Evolutionary conservation across 2,888 invertebrate species (phyloP), one percentile per base, ranked within the genome.

Genomic region (Tinea pellionella): DNA sequence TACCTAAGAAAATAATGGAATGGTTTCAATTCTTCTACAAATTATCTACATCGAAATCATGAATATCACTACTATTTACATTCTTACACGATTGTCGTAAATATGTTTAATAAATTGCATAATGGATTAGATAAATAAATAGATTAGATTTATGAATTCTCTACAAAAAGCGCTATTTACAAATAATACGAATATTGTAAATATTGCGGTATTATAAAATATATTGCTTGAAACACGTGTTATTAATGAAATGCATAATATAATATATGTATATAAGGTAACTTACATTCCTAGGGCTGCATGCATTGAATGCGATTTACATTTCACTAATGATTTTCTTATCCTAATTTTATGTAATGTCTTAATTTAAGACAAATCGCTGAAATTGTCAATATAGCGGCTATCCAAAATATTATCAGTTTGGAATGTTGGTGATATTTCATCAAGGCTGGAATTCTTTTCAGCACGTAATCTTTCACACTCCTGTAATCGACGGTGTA

Each of bases 401-500:
- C 78, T 77, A 65, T 80, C 79, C 66, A 84, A 72, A 32, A 77
- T 72, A 13, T 32, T 32, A n/a, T 78, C 80, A 68, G 75, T 78
- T 61, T 81, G 80, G 61, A 82, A 78, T n/a, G 47, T 57, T 2
- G 74, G 63, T 1, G 75, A 66, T 1, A 73, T 65, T 15, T 57
- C 16, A 15, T 30, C 16, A 15, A 32, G 32, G 32, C 15, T 57
- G 16, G 32, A 32, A 57, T 32, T 30, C 19, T 57, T 57, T 16
- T 57, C 43, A 2, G 57, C 30, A 24, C 56, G 15, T 15, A 58
- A 11, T 12, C 7, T 7, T 59, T 86, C 86, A 60, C 88, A 88
- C 24, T 83, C 84, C 24, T 82, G 87, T 37, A 88, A 67, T 12
- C 78, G 74, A 0, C 80, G 83, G 61, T 88, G 88, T 15, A 88